A percentile compares a stretch with the other conserved stretches of the same genome.
Conservation (phyloP, 2,888 invertebrate genomes). For the Rosalia funebris region DNA sequence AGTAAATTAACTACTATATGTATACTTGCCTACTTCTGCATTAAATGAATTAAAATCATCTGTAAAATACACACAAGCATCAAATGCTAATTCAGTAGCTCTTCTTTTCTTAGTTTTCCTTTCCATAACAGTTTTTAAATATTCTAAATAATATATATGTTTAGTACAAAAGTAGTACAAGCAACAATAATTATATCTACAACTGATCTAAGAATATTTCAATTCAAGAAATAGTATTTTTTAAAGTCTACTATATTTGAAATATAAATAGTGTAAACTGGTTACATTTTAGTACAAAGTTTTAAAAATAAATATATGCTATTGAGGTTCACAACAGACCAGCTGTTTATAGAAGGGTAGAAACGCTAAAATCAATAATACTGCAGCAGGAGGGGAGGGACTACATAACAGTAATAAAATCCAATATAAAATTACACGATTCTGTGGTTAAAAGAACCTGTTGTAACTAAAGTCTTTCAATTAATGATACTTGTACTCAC, state of each 20-base stretch:
- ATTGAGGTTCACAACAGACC: constrained; percentile 17
- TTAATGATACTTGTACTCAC: constrained; percentile 32
- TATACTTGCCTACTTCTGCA: constrained; percentile 64
- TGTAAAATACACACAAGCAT: constrained; percentile 76
- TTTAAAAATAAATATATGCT: constrained; percentile 9
- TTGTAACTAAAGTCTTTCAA: constrained; percentile 33
- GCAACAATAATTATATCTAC: no score
- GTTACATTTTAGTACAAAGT: not conserved
- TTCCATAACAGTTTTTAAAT: constrained; percentile 34
- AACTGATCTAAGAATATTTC: no score
- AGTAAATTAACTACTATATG: no score
- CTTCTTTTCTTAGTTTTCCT: constrained; percentile 42
- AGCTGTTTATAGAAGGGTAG: constrained; percentile 24
- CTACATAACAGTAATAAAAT: constrained; percentile 17
- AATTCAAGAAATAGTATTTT: no score
- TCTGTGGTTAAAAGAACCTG: constrained; percentile 41
- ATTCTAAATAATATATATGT: not conserved
- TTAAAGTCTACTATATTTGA: no score
- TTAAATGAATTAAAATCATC: constrained; percentile 73
- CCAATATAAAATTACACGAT: constrained; percentile 27
- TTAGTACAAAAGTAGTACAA: no score
- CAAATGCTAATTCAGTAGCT: constrained; percentile 72
- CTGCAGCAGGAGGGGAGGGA: constrained; percentile 20
- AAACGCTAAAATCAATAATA: constrained; percentile 20
- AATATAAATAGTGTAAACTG: constrained; percentile 1